Percentiles rank a stretch among this genome's conserved stretches.
phyloP scores from a whole-genome alignment of 1,140 invertebrate genomes.

The Drosophila quadrilineata region DNA sequence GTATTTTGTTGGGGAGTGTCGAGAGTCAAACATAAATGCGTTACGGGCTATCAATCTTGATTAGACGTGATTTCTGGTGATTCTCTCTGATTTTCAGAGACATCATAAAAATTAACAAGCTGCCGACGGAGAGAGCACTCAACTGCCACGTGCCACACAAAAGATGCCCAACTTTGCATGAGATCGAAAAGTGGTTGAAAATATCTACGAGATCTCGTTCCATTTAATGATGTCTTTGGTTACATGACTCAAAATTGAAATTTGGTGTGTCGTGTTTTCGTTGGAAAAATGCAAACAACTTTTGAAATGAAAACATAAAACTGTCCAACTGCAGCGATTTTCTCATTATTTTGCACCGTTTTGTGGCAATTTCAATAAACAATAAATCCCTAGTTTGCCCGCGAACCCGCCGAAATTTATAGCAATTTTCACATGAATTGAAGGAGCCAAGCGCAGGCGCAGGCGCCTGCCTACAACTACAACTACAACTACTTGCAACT shows the following conservation, averaged over 20 bases:
- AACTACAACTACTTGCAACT: constrained; percentile 21
- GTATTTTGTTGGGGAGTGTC: constrained; percentile 21
- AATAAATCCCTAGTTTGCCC: constrained; percentile 65
- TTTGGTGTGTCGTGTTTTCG: background rate
- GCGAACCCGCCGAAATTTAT: constrained; percentile 51
- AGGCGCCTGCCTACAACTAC: constrained; percentile 62
- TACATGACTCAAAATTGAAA: constrained; percentile 56
- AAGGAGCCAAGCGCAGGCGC: constrained; percentile 47
- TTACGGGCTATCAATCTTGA: constrained; percentile 80
- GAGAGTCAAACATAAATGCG: constrained; percentile 70
- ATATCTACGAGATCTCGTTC: too few relatives aligned
- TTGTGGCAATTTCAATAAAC: constrained; percentile 79
- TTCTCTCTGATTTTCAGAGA: constrained; percentile 54
- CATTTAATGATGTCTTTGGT: constrained; percentile 65
- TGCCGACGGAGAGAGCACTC: constrained; percentile 3
- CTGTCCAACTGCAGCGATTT: constrained; percentile 68
- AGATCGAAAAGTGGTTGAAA: too few relatives aligned
- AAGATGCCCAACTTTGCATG: background rate
- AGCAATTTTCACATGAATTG: constrained; percentile 76
- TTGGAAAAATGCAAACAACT: constrained; percentile 63
- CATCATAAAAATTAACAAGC: constrained; percentile 67
- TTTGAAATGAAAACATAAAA: constrained; percentile 80
- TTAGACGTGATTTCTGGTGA: constrained; percentile 62
- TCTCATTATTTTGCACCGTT: constrained; percentile 80
- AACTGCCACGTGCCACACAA: constrained; percentile 43